A percentile compares a stretch with the other conserved stretches of the same genome.
Evolutionary conservation across 2,797 vertebrate species (phyloP).

Genomic region (Dromococcyx pavoninus): DNA sequence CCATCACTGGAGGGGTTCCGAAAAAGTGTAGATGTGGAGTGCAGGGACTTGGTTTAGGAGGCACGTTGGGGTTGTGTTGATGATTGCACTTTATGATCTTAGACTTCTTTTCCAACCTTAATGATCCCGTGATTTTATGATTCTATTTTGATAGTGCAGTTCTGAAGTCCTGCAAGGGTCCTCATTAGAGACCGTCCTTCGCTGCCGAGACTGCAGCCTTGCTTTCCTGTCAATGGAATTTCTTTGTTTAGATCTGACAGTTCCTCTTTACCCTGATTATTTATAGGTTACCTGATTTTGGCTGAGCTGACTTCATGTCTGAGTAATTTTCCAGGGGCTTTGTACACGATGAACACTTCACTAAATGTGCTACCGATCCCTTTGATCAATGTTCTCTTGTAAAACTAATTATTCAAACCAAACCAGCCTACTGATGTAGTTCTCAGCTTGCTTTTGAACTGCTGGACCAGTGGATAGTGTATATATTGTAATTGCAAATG

Average conservation of each 20-base stretch:
- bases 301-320: conserved; percentile 15
- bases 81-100: too few species aligned
- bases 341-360: conserved; percentile 47
- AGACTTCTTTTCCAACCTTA: too few species aligned
- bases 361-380: conserved; percentile 34
- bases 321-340: conserved; percentile 23
- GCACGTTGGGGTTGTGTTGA: too few species aligned
- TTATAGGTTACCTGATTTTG: conserved; percentile 48
- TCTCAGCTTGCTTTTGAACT: neutral
- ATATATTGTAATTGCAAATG: neutral
- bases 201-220: neutral
- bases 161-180: neutral
- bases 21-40: too few species aligned
- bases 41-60: too few species aligned
- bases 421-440: neutral
- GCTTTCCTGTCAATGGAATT: conserved; percentile 21
- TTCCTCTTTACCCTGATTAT: conserved; percentile 42
- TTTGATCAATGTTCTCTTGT: conserved; percentile 62
- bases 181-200: neutral
- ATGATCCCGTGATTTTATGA: too few species aligned
- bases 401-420: conserved; percentile 43
- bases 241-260: conserved; percentile 49
- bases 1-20: too few species aligned
- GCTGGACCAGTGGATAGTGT: neutral
- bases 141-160: neutral